Base-by-base conservation (phyloP, 30 jellyfish, hydroid and myxozoan genomes). In the Aurelia aurita region DNA sequence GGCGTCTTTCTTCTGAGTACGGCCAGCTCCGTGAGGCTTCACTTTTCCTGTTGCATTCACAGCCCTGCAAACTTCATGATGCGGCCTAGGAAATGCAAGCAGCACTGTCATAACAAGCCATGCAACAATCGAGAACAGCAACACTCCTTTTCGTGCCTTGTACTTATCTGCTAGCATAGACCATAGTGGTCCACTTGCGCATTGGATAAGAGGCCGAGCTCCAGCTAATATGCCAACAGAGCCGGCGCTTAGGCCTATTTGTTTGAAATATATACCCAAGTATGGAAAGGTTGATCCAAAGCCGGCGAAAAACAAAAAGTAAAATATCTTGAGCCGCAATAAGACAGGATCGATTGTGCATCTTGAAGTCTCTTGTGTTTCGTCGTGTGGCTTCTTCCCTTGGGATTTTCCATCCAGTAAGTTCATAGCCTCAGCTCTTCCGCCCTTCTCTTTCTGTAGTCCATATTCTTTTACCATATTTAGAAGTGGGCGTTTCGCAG, bases 141-240 rank as follows among this genome's bases (percentile, higher is more conserved):
- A 69, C 18, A 96, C 91, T 0, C 88, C 85, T 75, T 91, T 90
- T 71, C 98, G 74, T 25, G 96, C 95, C 31, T 74, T 71, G 87
- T 90, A 96, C 21, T 80, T 80, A 65, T 96, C 99, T 21, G 99
- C 98, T 26, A 96, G 53, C 51, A 89, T 27, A 8, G 99, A 96
- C 99, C 99, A 96, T 31, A 96, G 72, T 26, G 99, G 99, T 18
- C 99, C 98, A 74, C 99, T 91, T 49, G 89, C 89, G 86, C 95
- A 96, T 62, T 96, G 99, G 44, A 96, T 82, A 21, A 96, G 84
- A 0, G 99, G 99, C 51, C 99, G 84, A 45, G 91, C 97, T 15
- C 99, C 99, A 1, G 99, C 99, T 35, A 96, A 53, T 12, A 91
- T 63, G 15, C 99, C 99, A 25, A 91, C 99, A 16, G 85, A 90